A percentile compares a stretch with the other conserved stretches of the same genome.
Conservation (phyloP, 2,113 vertebrate genomes). For the Tenebrosternarchus preto region DNA sequence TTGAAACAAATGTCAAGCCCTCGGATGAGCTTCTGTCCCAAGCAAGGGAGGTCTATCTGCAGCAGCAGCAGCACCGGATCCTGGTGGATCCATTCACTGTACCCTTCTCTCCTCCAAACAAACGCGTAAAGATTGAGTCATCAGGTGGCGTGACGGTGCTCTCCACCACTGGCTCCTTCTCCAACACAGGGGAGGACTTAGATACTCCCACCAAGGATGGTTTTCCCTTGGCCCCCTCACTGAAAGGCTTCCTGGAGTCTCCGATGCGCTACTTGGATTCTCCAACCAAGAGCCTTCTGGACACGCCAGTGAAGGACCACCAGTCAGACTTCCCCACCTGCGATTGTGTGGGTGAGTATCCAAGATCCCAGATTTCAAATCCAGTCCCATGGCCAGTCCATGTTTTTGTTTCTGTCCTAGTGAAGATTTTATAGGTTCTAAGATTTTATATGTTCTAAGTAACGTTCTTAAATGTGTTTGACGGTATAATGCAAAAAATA, state of each 20-base stretch:
- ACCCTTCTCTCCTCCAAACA: constrained; percentile 74
- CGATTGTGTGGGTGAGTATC: constrained; percentile 89
- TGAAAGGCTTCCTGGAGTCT: constrained; percentile 93
- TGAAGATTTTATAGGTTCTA: no score
- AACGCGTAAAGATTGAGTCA: constrained; percentile 92
- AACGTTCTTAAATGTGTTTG: not conserved
- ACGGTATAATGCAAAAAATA: no score
- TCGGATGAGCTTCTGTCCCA: constrained; percentile 23
- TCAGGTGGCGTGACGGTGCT: constrained; percentile 90
- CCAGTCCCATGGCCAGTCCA: not conserved
- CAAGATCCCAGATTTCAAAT: not conserved
- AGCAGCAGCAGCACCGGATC: constrained; percentile 61
- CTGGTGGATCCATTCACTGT: constrained; percentile 66
- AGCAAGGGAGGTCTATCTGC: constrained; percentile 51
- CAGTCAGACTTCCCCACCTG: constrained; percentile 91
- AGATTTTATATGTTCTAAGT: no score
- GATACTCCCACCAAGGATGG: constrained; percentile 88
- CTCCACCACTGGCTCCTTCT: constrained; percentile 90
- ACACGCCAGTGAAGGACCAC: constrained; percentile 87
- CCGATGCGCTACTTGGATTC: constrained; percentile 93
- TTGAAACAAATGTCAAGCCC: constrained; percentile 43
- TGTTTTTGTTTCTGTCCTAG: not conserved
- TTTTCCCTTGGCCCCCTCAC: constrained; percentile 84
- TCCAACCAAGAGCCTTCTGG: constrained; percentile 90
- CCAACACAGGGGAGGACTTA: constrained; percentile 65